phyloP scores from a whole-genome alignment of 2,888 invertebrate genomes.

The Drosophila longiperda region DNA sequence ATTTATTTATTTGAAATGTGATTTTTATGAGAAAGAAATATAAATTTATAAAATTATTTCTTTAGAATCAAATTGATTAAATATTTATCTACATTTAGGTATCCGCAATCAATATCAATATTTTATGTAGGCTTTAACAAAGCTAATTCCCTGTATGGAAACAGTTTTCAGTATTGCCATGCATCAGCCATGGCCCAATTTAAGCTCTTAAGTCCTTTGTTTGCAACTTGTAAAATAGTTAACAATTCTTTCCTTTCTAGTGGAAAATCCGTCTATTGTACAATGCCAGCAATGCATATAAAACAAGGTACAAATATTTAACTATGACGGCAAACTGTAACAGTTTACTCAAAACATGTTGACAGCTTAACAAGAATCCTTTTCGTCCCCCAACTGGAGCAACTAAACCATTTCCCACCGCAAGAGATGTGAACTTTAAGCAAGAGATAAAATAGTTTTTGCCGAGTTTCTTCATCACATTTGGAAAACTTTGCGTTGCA shows the following conservation, averaged over 20 bases:
- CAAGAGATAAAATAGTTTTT: slow-evolving; percentile 49
- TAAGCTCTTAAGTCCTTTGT: neutral
- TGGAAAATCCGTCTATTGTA: neutral
- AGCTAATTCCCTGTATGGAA: neutral
- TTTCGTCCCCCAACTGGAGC: neutral
- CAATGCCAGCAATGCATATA: slow-evolving; percentile 39
- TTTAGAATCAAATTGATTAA: neutral
- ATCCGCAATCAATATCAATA: neutral
- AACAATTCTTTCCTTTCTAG: neutral
- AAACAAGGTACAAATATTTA: slow-evolving; percentile 43
- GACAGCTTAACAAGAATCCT: slow-evolving; percentile 69
- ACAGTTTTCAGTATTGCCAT: neutral
- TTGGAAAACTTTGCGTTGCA: slow-evolving; percentile 53
- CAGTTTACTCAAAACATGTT: slow-evolving; percentile 75
- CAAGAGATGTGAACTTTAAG: slow-evolving; percentile 51
- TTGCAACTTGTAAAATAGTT: neutral
- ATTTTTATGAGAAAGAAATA: neutral
- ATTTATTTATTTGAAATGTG: neutral
- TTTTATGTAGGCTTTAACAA: neutral
- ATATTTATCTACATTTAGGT: neutral
- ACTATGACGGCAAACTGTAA: slow-evolving; percentile 43
- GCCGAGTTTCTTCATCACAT: slow-evolving; percentile 23
- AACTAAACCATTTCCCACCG: slow-evolving; percentile 25
- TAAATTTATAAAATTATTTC: neutral
- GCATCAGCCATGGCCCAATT: neutral